phyloP scores from a whole-genome alignment of 2,888 invertebrate species.

The Nymphalis polychloros region DNA sequence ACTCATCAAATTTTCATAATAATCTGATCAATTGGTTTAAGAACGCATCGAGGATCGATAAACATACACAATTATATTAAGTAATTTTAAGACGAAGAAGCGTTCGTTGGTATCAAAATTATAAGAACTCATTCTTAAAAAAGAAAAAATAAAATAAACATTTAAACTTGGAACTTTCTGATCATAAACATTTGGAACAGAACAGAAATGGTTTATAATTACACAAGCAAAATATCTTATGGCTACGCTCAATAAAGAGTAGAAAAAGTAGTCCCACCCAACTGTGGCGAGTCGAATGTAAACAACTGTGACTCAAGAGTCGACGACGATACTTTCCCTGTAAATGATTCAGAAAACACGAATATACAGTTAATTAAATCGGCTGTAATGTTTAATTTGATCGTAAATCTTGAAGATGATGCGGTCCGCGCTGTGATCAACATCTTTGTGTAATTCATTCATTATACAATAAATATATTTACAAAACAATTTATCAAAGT shows the following conservation, averaged over 20 bases:
- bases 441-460: neutral
- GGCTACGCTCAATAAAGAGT: slow-evolving; percentile 13
- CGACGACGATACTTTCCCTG: slow-evolving; percentile 25
- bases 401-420: slow-evolving; percentile 17
- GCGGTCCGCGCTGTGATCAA: slow-evolving; percentile 9
- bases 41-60: no score
- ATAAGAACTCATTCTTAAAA: neutral
- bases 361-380: slow-evolving; percentile 6
- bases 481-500: neutral
- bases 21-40: no score
- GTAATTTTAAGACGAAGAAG: no score
- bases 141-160: neutral
- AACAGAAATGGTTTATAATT: slow-evolving; percentile 9
- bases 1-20: no score
- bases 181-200: neutral
- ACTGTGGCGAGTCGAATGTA: slow-evolving; percentile 1
- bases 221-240: neutral
- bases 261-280: slow-evolving; percentile 19
- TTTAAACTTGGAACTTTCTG: neutral
- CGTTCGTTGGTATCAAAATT: neutral
- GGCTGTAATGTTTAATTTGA: slow-evolving; percentile 19
- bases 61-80: no score
- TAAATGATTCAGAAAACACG: slow-evolving; percentile 27
- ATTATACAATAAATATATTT: neutral
- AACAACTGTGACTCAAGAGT: slow-evolving; percentile 17